Conservation (phyloP, 2,797 vertebrate species). For the Yasuhikotakia modesta region DNA sequence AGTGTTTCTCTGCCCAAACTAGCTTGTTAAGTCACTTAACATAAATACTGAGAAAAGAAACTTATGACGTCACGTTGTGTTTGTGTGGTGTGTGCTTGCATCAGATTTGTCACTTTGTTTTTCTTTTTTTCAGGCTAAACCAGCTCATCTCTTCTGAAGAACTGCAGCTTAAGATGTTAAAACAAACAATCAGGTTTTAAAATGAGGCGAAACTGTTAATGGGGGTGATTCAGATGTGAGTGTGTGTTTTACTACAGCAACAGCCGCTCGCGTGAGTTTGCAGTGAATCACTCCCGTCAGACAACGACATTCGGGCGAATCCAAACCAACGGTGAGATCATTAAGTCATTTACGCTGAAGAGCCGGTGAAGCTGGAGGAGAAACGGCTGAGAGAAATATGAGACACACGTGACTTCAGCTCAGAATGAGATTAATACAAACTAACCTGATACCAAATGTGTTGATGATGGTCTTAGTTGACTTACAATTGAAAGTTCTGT, state of each 20-base stretch:
- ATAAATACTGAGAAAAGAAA: no score
- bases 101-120: no score
- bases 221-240: slow-evolving; percentile 42
- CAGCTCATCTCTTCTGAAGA: slow-evolving; percentile 10
- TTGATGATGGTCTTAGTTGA: no score
- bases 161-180: slow-evolving; percentile 32
- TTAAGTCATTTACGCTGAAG: slow-evolving; percentile 42
- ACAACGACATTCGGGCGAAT: slow-evolving; percentile 34
- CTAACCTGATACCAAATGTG: no score
- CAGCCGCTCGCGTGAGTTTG: slow-evolving; percentile 28
- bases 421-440: no score
- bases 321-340: slow-evolving; percentile 38
- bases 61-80: no score
- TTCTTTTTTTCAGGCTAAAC: slow-evolving; percentile 49
- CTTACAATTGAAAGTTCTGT: no score
- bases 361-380: slow-evolving; percentile 32
- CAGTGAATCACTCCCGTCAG: slow-evolving; percentile 16
- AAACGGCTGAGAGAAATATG: slow-evolving; percentile 8
- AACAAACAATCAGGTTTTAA: slow-evolving; percentile 5
- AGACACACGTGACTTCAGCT: background rate
- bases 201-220: slow-evolving; percentile 44
- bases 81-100: no score
- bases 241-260: slow-evolving; percentile 50
- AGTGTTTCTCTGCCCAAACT: no score
- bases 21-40: no score